A percentile compares a stretch with the other conserved stretches of the same genome.
Evolutionary conservation across 2,113 vertebrate genomes (phyloP).

Genomic region (Carassius carassius): DNA sequence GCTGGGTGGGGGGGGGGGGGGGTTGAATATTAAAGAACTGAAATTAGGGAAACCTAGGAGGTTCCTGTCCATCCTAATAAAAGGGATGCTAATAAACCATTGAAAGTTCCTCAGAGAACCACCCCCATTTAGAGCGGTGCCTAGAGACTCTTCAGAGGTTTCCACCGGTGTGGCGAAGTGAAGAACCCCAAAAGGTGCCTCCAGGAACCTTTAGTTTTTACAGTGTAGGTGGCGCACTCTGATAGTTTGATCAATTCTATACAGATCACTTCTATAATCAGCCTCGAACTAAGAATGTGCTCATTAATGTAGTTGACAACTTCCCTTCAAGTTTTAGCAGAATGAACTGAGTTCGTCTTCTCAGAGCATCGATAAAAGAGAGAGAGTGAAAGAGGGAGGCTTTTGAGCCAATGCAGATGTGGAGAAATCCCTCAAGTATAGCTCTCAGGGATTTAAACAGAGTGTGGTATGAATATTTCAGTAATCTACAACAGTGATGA

Average conservation of each 20-base stretch:
- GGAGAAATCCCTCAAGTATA: conserved; percentile 27
- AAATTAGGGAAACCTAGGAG: too few species aligned
- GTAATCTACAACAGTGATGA: conserved; percentile 16
- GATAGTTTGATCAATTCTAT: background rate
- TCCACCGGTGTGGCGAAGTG: too few species aligned
- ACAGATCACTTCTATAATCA: background rate
- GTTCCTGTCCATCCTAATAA: too few species aligned
- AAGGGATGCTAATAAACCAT: too few species aligned
- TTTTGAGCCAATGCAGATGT: conserved; percentile 32
- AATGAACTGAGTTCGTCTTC: background rate
- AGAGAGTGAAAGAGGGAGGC: background rate
- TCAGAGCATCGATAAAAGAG: background rate
- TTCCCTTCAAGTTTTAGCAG: background rate
- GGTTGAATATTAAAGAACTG: too few species aligned
- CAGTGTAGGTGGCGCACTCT: background rate
- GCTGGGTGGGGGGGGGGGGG: too few species aligned
- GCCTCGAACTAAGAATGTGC: background rate
- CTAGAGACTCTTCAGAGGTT: too few species aligned
- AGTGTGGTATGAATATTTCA: conserved; percentile 68
- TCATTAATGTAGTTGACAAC: background rate
- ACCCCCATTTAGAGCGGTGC: too few species aligned
- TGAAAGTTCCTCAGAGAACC: too few species aligned
- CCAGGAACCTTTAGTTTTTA: too few species aligned
- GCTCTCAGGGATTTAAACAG: conserved; percentile 6
- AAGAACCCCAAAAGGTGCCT: too few species aligned